These are phyloP conservation scores for Manis javanica DNA, from an alignment of 2,797 vertebrate species.

Conservation along the genomic window DNA sequence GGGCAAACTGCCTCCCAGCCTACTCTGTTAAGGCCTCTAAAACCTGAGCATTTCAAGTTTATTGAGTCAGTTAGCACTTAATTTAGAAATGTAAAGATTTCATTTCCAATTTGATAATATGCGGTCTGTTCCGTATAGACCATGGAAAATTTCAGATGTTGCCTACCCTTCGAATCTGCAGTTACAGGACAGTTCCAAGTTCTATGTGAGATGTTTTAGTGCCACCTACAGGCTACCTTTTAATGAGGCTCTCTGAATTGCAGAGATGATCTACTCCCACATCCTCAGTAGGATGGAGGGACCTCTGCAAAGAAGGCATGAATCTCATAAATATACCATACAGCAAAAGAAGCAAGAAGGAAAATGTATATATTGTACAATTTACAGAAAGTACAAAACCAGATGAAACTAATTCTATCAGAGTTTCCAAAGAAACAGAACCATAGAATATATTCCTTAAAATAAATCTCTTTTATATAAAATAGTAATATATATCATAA, in stretches of 20 bases:
- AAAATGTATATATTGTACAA: not conserved
- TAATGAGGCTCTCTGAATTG: fast-evolving
- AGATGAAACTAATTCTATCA: not conserved
- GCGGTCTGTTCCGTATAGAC: not conserved
- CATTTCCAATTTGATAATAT: not conserved
- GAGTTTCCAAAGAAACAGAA: constrained; percentile 34
- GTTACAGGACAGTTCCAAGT: not conserved
- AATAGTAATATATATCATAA: not conserved
- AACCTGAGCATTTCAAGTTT: not conserved
- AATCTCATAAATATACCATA: not conserved
- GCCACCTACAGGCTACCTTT: constrained; percentile 67
- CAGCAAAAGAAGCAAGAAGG: not conserved
- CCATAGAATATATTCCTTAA: not conserved
- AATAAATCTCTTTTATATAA: not conserved
- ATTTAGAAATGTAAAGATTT: constrained; percentile 34
- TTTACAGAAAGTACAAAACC: not conserved
- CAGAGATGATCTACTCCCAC: not conserved
- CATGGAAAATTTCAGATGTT: not conserved
- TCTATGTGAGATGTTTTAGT: not conserved
- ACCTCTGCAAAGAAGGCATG: not conserved
- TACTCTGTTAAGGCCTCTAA: not conserved
- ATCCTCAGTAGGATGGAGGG: not conserved
- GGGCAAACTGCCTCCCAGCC: too few species aligned
- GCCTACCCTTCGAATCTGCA: not conserved
- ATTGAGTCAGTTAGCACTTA: not conserved